Evolutionary conservation across 2,797 vertebrate genomes (phyloP), one percentile per base, ranked within the genome.

Genomic region (Zalophus californianus): DNA sequence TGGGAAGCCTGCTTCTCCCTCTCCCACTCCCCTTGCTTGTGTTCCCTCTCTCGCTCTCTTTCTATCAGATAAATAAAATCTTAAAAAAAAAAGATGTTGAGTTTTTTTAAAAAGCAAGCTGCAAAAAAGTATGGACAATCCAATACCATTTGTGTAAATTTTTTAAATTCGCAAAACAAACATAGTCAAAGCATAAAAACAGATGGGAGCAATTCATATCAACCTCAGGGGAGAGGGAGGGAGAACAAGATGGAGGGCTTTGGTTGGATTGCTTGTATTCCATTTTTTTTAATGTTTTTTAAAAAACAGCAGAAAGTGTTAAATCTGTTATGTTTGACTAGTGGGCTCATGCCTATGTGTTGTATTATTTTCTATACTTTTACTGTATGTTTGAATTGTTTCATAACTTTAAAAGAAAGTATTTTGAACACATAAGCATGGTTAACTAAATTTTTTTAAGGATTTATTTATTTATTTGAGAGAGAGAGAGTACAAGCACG

Each of bases 391-490:
- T 85, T 91, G 73, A 90, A 90, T 70, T 70, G 35, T 78, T 88
- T 80, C 15, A 56, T 90, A 66, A 52, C 48, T 94, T 77, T 75
- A 56, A 72, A 72, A 93, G 52, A 29, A 93, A 66, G 10, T 78
- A 79, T 79, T 89, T 97, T 93, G 92, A 70, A 88, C 7, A 35
- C 18, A 58, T 80, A 68, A 58, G 20, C 20, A 64, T 58, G 4
- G 15, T 32, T 93, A 78, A 90, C 70, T 97, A 96, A 48, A 88
- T 86, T 95, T 85, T 92, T 35, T 68, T 35, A 68, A 68, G n/a
- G 66, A 68, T 68, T 68, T 68, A 68, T 35, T 68, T 68, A 29
- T 62, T 29, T 13, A 35, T 35, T 35, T 35, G 35, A 35, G 4
- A 25, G 32, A 35, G n/a, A 35, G 66, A n/a, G n/a, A 35, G 66